A percentile compares a stretch with the other conserved stretches of the same genome.
Evolutionary conservation across 2,888 invertebrate genomes (phyloP).

Genomic region (Hirtodrosophila confusa): DNA sequence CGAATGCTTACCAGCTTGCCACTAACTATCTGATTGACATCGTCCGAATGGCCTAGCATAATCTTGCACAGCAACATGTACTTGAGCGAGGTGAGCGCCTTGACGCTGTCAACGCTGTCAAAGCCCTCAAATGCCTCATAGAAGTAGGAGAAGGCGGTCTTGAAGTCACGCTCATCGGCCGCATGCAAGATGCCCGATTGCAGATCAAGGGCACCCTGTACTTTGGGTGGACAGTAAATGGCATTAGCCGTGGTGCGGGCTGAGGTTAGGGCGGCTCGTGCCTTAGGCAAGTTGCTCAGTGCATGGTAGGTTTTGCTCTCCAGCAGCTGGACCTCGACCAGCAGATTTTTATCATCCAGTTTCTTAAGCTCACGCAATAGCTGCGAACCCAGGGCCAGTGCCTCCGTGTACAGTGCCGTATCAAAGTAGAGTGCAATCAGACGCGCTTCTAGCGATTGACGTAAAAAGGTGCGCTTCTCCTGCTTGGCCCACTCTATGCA

Average conservation of each 20-base stretch:
- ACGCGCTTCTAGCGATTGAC: slow-evolving; percentile 97
- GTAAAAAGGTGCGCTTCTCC: slow-evolving; percentile 97
- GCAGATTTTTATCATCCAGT: slow-evolving; percentile 98
- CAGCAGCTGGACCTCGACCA: slow-evolving; percentile 98
- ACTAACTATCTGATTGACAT: slow-evolving; percentile 96
- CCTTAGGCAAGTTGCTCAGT: slow-evolving; percentile 97
- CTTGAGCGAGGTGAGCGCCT: slow-evolving; percentile 97
- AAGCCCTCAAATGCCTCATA: slow-evolving; percentile 99
- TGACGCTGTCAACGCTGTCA: slow-evolving; percentile 96
- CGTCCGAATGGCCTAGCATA: slow-evolving; percentile 98
- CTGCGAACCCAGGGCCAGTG: slow-evolving; percentile 92
- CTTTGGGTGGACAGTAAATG: slow-evolving; percentile 99
- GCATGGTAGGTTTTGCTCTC: slow-evolving; percentile 99
- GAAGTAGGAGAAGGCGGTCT: slow-evolving; percentile 99
- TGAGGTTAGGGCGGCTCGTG: slow-evolving; percentile 97
- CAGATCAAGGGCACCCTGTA: slow-evolving; percentile 98
- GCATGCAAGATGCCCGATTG: slow-evolving; percentile 99
- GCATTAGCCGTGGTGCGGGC: slow-evolving; percentile 99
- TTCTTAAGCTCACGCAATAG: slow-evolving; percentile 98
- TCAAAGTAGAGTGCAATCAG: slow-evolving; percentile 97
- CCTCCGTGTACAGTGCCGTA: slow-evolving; percentile 94
- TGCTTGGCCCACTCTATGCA: slow-evolving; percentile 99
- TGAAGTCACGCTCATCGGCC: slow-evolving; percentile 99
- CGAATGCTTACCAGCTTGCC: slow-evolving; percentile 90
- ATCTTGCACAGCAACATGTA: slow-evolving; percentile 99